Evolutionary conservation across 2,113 vertebrate genomes (phyloP).

Genomic region (Bostrychus sinensis): DNA sequence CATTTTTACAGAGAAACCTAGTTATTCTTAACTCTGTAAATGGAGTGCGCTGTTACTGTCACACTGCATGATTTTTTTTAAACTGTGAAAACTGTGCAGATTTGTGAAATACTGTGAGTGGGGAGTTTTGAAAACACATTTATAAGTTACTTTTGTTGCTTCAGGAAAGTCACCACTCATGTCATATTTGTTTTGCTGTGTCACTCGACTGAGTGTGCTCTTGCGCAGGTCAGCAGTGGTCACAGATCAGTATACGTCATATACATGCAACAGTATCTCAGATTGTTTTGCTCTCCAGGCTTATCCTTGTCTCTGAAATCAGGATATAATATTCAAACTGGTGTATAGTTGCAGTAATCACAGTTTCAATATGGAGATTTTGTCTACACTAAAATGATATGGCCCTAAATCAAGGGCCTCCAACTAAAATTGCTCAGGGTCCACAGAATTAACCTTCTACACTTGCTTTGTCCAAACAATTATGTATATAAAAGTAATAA

Average conservation of each 20-base stretch:
- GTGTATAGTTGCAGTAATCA: not conserved
- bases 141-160: conserved; percentile 11
- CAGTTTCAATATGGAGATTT: not conserved
- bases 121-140: conserved; percentile 7
- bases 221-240: conserved; percentile 1
- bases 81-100: not conserved
- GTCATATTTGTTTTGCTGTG: conserved; percentile 39
- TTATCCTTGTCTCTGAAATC: not conserved
- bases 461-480: too few species aligned
- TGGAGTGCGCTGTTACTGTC: not conserved
- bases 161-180: conserved; percentile 4
- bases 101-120: conserved; percentile 19
- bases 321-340: not conserved
- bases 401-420: too few species aligned
- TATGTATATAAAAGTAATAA: too few species aligned
- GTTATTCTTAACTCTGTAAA: too few species aligned
- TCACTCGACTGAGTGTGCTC: conserved; percentile 10
- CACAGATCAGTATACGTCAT: conserved; percentile 3
- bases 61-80: not conserved
- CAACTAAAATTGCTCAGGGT: too few species aligned
- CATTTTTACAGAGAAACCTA: not conserved
- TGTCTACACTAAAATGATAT: conserved; percentile 6
- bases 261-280: not conserved
- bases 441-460: too few species aligned
- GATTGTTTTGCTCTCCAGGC: not conserved